Evolutionary conservation across 2,888 invertebrate genomes (phyloP), one percentile per base, ranked within the genome.

Genomic region (Stictocephala bisonia): DNA sequence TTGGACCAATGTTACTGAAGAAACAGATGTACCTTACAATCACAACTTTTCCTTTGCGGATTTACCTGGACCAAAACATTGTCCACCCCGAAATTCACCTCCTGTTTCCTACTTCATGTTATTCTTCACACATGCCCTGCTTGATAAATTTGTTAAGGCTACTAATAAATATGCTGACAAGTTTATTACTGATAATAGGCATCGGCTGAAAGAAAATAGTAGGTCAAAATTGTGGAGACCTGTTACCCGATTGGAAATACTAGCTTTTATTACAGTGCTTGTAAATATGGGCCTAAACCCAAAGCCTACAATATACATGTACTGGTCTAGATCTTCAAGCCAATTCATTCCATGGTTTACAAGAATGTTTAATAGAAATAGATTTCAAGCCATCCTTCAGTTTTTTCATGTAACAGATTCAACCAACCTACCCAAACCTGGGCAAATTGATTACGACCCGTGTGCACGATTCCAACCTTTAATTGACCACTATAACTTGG

Each of bases 81-180:
- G n/a, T n/a, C n/a, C n/a, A n/a, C n/a, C n/a, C n/a, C n/a, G n/a
- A n/a, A n/a, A n/a, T n/a, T n/a, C n/a, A n/a, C n/a, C n/a, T n/a
- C n/a, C n/a, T n/a, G n/a, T n/a, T n/a, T n/a, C n/a, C n/a, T n/a
- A n/a, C n/a, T n/a, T n/a, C n/a, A n/a, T n/a, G 50, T 22, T 69
- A 20, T 71, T 71, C 60, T 71, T 71, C 29, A 71, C 58, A 3
- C 2, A 11, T 29, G 24, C 60, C 22, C 18, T 71, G 1, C n/a
- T 60, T 29, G 60, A 71, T 7, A 71, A 29, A 15, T 60, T 71
- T 58, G 60, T 71, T 4, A 71, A 58, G 27, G 41, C 27, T n/a
- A 60, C 71, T 15, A 71, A 71, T 15, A 58, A 48, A 11, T 71
- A 58, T 71, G 71, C 71, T 35, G 27, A 20, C 15, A 4, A 60